Evolutionary conservation across 2,113 vertebrate species (phyloP).

Genomic region (rat (Rattus norvegicus)): GRCr8 NC_086020.1:43454501-43455000

Average conservation of each 20-base stretch:
- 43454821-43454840: background rate
- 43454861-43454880: slow-evolving; percentile 1
- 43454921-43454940: background rate
- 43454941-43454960: background rate
- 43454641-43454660: background rate
- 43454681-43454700: background rate
- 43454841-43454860: background rate
- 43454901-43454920: background rate
- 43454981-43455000: too few species aligned
- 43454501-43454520: background rate
- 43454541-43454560: background rate
- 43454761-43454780: background rate
- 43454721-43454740: background rate
- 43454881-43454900: background rate
- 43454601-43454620: background rate
- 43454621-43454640: background rate
- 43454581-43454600: background rate
- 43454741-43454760: background rate
- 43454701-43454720: background rate
- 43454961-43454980: background rate
- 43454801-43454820: background rate
- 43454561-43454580: background rate
- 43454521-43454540: background rate
- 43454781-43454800: background rate
- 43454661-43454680: background rate